phyloP scores from a whole-genome alignment of 2,888 invertebrate species.

The Troides helena region DNA sequence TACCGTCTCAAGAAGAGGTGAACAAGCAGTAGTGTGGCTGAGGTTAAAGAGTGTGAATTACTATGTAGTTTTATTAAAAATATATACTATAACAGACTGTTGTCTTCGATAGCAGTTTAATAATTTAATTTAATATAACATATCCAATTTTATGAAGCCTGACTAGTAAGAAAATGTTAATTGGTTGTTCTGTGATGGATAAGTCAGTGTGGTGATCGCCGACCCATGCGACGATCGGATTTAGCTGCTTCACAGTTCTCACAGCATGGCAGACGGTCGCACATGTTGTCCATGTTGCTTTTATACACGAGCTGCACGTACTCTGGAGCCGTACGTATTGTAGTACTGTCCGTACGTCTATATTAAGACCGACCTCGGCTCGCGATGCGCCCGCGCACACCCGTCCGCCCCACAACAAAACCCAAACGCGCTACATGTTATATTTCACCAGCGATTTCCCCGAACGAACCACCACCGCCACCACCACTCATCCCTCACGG shows the following conservation, averaged over 20 bases:
- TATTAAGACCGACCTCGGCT: conserved; percentile 71
- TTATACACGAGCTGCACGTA: conserved; percentile 37
- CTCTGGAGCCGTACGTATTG: conserved; percentile 60
- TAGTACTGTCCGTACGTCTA: conserved; percentile 70
- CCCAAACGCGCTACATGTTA: conserved; percentile 75
- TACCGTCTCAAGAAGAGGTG: too few species aligned
- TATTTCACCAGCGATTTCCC: conserved; percentile 67
- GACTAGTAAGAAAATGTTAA: too few species aligned
- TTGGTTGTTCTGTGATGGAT: too few species aligned
- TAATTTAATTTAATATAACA: too few species aligned
- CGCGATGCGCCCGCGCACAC: conserved; percentile 68
- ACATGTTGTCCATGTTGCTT: conserved; percentile 44
- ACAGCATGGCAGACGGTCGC: conserved; percentile 35
- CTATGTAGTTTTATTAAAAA: too few species aligned
- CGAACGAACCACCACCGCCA: conserved; percentile 37
- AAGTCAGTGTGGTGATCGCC: neutral
- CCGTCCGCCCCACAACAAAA: conserved; percentile 60
- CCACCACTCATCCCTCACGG: conserved; percentile 23
- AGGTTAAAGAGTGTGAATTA: too few species aligned
- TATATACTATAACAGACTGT: too few species aligned
- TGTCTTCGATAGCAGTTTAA: too few species aligned
- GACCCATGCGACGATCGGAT: neutral
- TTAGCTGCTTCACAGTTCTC: conserved; percentile 31
- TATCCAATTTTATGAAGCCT: too few species aligned
- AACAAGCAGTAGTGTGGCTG: too few species aligned